Evolutionary conservation across 2,797 vertebrate genomes (phyloP).

Genomic region (Darevskia mixta): DNA sequence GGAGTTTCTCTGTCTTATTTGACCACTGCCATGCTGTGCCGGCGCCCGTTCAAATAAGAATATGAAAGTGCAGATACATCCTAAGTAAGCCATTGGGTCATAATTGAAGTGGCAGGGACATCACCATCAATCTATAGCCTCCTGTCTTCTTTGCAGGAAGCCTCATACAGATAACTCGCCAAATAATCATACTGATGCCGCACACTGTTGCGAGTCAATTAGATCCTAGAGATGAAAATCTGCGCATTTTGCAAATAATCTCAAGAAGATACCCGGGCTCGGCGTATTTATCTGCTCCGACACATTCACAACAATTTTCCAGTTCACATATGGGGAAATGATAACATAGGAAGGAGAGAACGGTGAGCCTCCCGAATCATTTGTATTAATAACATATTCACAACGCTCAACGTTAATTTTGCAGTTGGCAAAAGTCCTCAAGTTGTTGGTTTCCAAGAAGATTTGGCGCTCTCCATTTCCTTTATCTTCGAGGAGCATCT

Average conservation of each 20-base stretch:
- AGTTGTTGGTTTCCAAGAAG: neutral
- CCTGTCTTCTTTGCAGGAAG: constrained; percentile 61
- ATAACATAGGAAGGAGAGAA: constrained; percentile 76
- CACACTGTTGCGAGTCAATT: constrained; percentile 81
- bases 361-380: constrained; percentile 74
- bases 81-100: constrained; percentile 74
- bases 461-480: neutral
- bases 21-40: constrained; percentile 81
- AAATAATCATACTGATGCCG: constrained; percentile 69
- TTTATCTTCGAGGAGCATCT: constrained; percentile 2
- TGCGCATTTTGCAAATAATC: constrained; percentile 76
- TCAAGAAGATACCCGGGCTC: constrained; percentile 72
- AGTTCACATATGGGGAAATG: constrained; percentile 67
- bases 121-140: constrained; percentile 83
- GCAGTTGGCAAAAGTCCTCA: constrained; percentile 17
- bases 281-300: constrained; percentile 78
- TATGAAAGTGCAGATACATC: constrained; percentile 79
- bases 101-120: constrained; percentile 86
- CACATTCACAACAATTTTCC: constrained; percentile 82
- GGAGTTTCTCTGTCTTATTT: constrained; percentile 69
- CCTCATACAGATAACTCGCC: constrained; percentile 74
- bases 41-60: constrained; percentile 78
- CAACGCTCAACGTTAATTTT: constrained; percentile 22
- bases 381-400: constrained; percentile 39
- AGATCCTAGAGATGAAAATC: constrained; percentile 77